Base-by-base conservation (phyloP, 2,888 invertebrate genomes). In the Ornithoptera priamus region DNA sequence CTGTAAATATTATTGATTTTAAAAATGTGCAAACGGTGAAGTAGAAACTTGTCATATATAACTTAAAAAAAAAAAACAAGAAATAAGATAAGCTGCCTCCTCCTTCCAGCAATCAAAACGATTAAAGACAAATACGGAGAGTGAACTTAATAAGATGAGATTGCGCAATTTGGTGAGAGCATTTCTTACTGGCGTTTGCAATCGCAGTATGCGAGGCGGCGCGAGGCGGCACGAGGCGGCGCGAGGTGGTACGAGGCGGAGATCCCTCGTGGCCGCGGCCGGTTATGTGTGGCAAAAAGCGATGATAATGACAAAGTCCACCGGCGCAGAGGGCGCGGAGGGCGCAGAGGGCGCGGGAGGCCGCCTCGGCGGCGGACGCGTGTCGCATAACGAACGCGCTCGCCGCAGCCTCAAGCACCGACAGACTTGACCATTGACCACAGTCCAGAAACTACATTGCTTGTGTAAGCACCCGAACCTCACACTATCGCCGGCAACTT, bases 221-320 rank as follows among this genome's bases (percentile, higher is more conserved):
- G 42, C 42, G 42, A 12, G 42, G 15, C 12, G 42, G 42, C 12
- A 12, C 42, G 42, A 42, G 42, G 10, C 8, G 39, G 39, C 39
- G 39, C 39, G 24, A 30, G 42, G 46, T 15, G 46, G 42, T n/a
- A n/a, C 36, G 58, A 63, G 64, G 68, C 56, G 69, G 69, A 53
- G 65, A 65, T 81, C 80, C 82, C 80, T 76, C 75, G 81, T 79
- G 80, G 82, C 79, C 85, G 87, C 77, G 88, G 85, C 83, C 84
- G 83, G 87, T 86, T 87, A 88, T 87, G 84, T 86, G 88, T 78
- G 84, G 90, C 90, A 91, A 90, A 90, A 92, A 91, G 87, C 85
- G 87, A 88, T 89, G 90, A 89, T 92, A 92, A 92, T 90, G 90
- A 89, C 88, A 85, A 80, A 87, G 85, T 82, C 85, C 87, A 86